Evolutionary conservation across 2,888 invertebrate genomes (phyloP), one percentile per base, ranked within the genome.

Genomic region (Callosobruchus maculatus): DNA sequence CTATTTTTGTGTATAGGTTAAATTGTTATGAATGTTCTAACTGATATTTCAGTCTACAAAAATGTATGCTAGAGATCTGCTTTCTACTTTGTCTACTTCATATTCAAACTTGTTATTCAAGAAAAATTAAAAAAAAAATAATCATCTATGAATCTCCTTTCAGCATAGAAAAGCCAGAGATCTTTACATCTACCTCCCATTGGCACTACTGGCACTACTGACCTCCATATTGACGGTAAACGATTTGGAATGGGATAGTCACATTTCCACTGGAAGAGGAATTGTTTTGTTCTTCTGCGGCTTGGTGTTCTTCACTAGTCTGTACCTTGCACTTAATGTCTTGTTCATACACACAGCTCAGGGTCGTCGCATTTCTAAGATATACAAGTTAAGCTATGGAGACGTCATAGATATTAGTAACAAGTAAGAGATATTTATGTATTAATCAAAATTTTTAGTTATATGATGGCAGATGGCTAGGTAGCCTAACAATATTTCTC

Each of bases 391-490:
- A 20, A 90, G 89, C 82, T 88, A 89, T 80, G 91, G 91, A 13
- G 93, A 93, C 81, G 91, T 93, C 70, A 88, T 92, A 80, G 94
- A 94, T 83, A 93, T 93, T 78, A 93, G 90, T 71, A 94, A 94
- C 88, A 94, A 93, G 94, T 93, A 82, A 88, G 91, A 89, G 26
- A 21, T 21, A 49, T 49, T 49, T 13, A 49, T 49, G 20, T 20
- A 5, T 18, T 20, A 30, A 49, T 9, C 20, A 21, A 1, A 30
- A 26, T 7, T 4, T 2, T 26, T 26, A 4, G 26, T n/a, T n/a
- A n/a, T n/a, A n/a, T n/a, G n/a, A n/a, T n/a, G n/a, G n/a, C n/a
- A n/a, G n/a, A n/a, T n/a, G n/a, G n/a, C n/a, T n/a, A n/a, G n/a
- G n/a, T n/a, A n/a, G n/a, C n/a, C n/a, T n/a, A n/a, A n/a, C n/a